Percentiles rank a stretch among this genome's conserved stretches.
phyloP scores from a whole-genome alignment of 2,113 vertebrate species.

The Bubo bubo region DNA sequence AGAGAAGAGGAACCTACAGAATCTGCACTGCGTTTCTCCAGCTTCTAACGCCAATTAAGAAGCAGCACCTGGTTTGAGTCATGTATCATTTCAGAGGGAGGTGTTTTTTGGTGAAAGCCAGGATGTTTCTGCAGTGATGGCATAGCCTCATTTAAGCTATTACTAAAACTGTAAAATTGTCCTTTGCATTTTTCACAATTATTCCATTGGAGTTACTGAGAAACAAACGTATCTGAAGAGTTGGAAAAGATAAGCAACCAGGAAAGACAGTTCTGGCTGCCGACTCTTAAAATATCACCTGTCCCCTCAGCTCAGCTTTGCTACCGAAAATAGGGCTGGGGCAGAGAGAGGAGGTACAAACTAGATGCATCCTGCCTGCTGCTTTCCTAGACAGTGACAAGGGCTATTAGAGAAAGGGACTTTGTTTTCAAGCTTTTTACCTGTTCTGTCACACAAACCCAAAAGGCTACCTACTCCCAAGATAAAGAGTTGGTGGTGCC shows the following conservation, averaged over 20 bases:
- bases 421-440: background rate
- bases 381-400: background rate
- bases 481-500: background rate
- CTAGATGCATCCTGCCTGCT: background rate
- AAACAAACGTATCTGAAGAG: background rate
- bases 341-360: background rate
- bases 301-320: background rate
- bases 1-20: background rate
- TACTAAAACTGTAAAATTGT: background rate
- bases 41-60: background rate
- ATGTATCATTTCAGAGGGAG: background rate
- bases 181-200: background rate
- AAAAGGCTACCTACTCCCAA: background rate
- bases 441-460: background rate
- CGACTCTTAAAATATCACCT: background rate
- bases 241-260: background rate
- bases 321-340: background rate
- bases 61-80: background rate
- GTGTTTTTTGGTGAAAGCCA: background rate
- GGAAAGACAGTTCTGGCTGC: background rate
- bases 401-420: background rate
- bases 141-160: background rate
- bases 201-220: background rate
- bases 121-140: accelerated
- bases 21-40: background rate